These are phyloP conservation scores for Spisula solida DNA, from an alignment of 2,888 invertebrate genomes.

Conservation along the genomic window DNA sequence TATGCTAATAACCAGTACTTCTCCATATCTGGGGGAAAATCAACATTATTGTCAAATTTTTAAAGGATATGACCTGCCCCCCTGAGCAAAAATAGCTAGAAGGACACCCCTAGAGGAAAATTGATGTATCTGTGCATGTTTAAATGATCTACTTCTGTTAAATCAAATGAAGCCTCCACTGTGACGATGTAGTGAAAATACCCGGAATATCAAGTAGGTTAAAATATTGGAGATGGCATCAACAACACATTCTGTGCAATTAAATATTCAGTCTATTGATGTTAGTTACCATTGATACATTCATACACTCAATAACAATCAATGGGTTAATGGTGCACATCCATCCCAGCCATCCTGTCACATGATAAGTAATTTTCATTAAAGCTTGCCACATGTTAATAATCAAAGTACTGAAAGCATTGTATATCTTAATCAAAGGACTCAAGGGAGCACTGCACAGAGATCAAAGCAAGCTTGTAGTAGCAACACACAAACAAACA, in stretches of 20 bases:
- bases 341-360: background rate
- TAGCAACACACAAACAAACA: no score
- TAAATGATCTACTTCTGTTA: no score
- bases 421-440: background rate
- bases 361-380: background rate
- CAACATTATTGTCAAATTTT: no score
- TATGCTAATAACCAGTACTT: no score
- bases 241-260: background rate
- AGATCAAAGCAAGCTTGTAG: background rate
- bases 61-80: no score
- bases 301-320: background rate
- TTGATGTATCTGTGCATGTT: no score
- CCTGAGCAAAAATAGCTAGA: no score
- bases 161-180: no score
- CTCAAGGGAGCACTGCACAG: background rate
- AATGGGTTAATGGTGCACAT: slow-evolving; percentile 8
- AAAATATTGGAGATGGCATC: background rate
- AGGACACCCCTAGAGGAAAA: no score
- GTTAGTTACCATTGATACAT: slow-evolving; percentile 3
- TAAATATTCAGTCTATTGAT: slow-evolving; percentile 20
- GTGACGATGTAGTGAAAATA: no score
- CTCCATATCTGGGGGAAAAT: no score
- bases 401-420: background rate
- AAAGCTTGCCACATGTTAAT: background rate
- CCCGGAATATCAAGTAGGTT: background rate